A percentile compares a stretch with the other conserved stretches of the same genome.
These are phyloP conservation scores for Glareola pratincola DNA, from an alignment of 2,113 vertebrate species.

Conservation along the genomic window DNA sequence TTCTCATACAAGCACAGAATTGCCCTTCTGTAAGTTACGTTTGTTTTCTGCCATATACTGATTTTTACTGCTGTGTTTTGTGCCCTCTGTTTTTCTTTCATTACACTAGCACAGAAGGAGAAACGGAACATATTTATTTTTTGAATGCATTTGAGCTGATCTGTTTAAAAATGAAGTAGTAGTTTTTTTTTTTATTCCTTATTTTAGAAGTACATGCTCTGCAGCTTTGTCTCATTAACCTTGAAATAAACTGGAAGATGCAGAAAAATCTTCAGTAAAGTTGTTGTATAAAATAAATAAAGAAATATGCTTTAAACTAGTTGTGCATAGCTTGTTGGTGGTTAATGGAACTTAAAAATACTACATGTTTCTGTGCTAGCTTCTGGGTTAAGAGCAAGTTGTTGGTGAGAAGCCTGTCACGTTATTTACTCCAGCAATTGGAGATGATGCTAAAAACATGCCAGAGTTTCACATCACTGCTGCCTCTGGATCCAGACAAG, in stretches of 20 bases:
- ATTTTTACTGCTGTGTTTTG: not conserved
- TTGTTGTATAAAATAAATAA: not conserved
- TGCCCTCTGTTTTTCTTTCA: not conserved
- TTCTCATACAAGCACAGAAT: not conserved
- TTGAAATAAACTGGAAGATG: not conserved
- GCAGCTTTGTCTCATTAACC: not conserved
- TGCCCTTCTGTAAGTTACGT: not conserved
- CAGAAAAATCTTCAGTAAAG: not conserved
- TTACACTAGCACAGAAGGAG: not conserved
- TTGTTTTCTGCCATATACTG: not conserved
- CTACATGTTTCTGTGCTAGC: not conserved
- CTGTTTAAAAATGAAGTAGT: not conserved
- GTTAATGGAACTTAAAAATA: not conserved
- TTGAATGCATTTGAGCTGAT: not conserved
- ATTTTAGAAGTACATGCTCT: not conserved
- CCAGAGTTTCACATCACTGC: not conserved
- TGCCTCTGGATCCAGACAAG: not conserved
- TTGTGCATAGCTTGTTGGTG: not conserved
- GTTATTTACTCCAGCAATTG: not conserved
- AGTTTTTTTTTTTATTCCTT: not conserved
- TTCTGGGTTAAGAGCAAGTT: not conserved
- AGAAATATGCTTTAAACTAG: not conserved
- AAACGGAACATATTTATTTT: not conserved
- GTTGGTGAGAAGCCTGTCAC: not conserved
- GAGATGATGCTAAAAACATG: not conserved